A percentile compares a stretch with the other conserved stretches of the same genome.
Evolutionary conservation across 2,797 vertebrate genomes (phyloP).

Genomic region (Nannoperca obscura): DNA sequence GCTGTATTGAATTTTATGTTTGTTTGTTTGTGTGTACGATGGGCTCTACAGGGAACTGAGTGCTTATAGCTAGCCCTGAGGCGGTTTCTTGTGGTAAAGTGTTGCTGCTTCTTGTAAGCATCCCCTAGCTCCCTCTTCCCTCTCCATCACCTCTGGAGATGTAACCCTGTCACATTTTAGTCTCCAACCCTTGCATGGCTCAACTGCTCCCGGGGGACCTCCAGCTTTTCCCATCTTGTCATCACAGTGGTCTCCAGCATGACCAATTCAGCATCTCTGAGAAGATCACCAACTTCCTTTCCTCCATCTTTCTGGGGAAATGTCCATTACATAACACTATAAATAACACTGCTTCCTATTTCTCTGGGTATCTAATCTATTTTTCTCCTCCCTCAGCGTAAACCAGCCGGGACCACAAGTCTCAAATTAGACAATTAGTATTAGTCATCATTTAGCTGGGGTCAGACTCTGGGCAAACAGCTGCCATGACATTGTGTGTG

Average conservation of each 20-base stretch:
- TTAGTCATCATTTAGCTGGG: slow-evolving; percentile 46
- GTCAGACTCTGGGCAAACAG: slow-evolving; percentile 59
- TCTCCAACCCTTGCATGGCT: slow-evolving; percentile 18
- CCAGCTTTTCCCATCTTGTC: slow-evolving; percentile 44
- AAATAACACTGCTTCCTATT: slow-evolving; percentile 46
- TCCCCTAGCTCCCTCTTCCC: slow-evolving; percentile 8
- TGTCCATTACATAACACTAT: slow-evolving; percentile 38
- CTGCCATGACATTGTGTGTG: slow-evolving; percentile 41
- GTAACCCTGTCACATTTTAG: slow-evolving; percentile 22
- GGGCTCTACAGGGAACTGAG: slow-evolving; percentile 26
- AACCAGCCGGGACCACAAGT: slow-evolving; percentile 35
- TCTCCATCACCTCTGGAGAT: slow-evolving; percentile 34
- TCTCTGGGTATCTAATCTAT: slow-evolving; percentile 24
- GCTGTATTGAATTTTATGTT: slow-evolving; percentile 42
- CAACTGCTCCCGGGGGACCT: slow-evolving; percentile 40
- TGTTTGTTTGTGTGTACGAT: slow-evolving; percentile 32
- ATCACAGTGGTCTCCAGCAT: slow-evolving; percentile 22
- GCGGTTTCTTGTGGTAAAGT: slow-evolving; percentile 41
- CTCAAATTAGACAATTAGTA: slow-evolving; percentile 43
- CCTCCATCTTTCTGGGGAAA: slow-evolving; percentile 25
- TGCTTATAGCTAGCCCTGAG: slow-evolving; percentile 37
- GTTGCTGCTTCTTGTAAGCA: slow-evolving; percentile 25
- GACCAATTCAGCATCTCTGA: slow-evolving; percentile 55
- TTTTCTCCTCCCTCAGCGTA: slow-evolving; percentile 19
- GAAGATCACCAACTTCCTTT: slow-evolving; percentile 47